Evolutionary conservation across 2,797 vertebrate genomes (phyloP), one percentile per base, ranked within the genome.

Genomic region (Catamblyrhynchus diadema): DNA sequence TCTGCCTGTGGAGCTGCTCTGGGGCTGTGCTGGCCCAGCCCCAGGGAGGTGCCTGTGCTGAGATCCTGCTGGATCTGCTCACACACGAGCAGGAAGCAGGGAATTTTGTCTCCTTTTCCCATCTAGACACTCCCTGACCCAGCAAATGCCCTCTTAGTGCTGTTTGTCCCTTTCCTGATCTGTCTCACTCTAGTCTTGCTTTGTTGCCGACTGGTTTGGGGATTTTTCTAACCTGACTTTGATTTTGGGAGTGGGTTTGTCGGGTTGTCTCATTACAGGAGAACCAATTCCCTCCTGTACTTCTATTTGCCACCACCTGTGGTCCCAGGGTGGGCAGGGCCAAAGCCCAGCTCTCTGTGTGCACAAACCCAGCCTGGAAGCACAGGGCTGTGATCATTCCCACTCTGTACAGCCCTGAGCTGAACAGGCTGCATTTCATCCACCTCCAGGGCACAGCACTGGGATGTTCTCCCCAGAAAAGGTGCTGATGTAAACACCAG

Each of bases 331-430:
- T 16, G n/a, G 30, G n/a, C 6, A 60, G 54, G 30, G 15, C 22
- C 11, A 8, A 51, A 64, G 50, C 27, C 50, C 67, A 13, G 9
- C 12, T 75, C 33, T 47, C 17, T 48, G 50, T 6, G 1, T 5
- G 6, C 42, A 65, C 6, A 41, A 53, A 81, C 3, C 11, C 7
- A 2, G 18, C 14, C 2, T 5, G 33, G 44, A 77, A 80, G 69
- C 2, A 25, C 42, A 32, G 30, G 27, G 39, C 25, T 28, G 45
- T n/a, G 53, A 41, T 39, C 25, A 8, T 23, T 64, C 39, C 7
- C 9, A 10, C 23, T 30, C 33, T 10, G 2, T 9, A 8, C 0
- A 0, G n/a, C 42, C 47, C 50, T n/a, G n/a, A 30, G 64, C 45
- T 57, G 54, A 89, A 17, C n/a, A 47, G 33, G 14, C 18, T 28